A percentile compares a stretch with the other conserved stretches of the same genome.
Evolutionary conservation across 2,113 vertebrate species (phyloP).

Genomic region (Ctenodactylus gundi): DNA sequence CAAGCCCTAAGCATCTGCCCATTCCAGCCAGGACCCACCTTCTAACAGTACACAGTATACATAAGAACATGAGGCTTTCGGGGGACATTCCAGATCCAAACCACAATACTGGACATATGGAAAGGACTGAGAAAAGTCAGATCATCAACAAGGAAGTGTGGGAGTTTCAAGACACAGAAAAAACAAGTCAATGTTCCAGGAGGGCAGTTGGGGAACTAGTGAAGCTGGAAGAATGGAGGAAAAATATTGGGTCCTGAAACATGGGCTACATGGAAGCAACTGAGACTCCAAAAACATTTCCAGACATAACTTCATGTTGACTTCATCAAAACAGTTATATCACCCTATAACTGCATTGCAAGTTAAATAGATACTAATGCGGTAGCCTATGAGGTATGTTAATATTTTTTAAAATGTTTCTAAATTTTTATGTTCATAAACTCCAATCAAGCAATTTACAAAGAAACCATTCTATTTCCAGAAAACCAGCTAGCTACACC

Average conservation of each 20-base stretch:
- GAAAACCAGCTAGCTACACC: neutral
- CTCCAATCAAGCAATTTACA: neutral
- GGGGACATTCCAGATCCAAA: no score
- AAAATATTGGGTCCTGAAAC: neutral
- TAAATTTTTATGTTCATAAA: neutral
- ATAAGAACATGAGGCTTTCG: no score
- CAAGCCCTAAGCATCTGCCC: no score
- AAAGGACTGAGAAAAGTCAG: neutral
- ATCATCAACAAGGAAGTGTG: neutral
- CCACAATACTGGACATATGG: no score
- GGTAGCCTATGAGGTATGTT: neutral
- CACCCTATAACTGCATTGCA: neutral
- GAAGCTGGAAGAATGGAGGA: neutral
- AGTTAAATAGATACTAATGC: neutral
- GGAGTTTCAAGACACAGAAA: neutral
- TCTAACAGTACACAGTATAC: no score
- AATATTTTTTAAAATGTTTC: slow-evolving; percentile 10
- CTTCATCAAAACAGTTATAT: neutral
- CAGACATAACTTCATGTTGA: neutral
- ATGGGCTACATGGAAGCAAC: neutral
- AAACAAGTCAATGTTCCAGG: neutral
- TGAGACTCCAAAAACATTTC: neutral
- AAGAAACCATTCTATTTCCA: slow-evolving; percentile 5
- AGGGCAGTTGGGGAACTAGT: neutral
- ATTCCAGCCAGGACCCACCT: no score